Evolutionary conservation across 2,888 invertebrate genomes (phyloP).

Genomic region (Acanthosepion pharaonis): DNA sequence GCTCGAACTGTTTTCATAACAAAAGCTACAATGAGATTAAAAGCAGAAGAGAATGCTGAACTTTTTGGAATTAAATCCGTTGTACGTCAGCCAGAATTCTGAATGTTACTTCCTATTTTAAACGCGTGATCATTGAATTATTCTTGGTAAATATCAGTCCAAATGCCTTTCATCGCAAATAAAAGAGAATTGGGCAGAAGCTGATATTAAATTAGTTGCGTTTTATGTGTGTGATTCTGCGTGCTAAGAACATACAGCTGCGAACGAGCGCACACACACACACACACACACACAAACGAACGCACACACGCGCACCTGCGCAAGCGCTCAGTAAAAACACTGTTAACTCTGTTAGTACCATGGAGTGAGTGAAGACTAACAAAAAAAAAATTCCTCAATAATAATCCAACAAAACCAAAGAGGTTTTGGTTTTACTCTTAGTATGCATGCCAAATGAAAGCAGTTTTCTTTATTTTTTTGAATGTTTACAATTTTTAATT

Average conservation of each 20-base stretch:
- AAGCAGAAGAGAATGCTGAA: not conserved
- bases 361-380: too few species aligned
- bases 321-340: too few species aligned
- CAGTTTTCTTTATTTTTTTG: too few species aligned
- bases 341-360: too few species aligned
- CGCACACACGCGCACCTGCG: too few species aligned
- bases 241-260: too few species aligned
- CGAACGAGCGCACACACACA: not conserved
- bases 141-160: not conserved
- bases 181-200: not conserved
- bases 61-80: not conserved
- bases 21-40: not conserved
- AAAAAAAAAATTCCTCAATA: too few species aligned
- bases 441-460: too few species aligned
- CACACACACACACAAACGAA: too few species aligned
- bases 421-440: too few species aligned
- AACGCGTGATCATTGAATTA: not conserved
- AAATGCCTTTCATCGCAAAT: not conserved
- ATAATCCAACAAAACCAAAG: too few species aligned
- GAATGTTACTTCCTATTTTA: not conserved
- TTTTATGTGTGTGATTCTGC: not conserved
- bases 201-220: not conserved
- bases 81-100: not conserved
- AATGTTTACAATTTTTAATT: too few species aligned
- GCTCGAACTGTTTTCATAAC: not conserved